Percentiles rank a stretch among this genome's conserved stretches.
phyloP scores from a whole-genome alignment of 2,797 vertebrate genomes.

The Philypnodon macrostomus region DNA sequence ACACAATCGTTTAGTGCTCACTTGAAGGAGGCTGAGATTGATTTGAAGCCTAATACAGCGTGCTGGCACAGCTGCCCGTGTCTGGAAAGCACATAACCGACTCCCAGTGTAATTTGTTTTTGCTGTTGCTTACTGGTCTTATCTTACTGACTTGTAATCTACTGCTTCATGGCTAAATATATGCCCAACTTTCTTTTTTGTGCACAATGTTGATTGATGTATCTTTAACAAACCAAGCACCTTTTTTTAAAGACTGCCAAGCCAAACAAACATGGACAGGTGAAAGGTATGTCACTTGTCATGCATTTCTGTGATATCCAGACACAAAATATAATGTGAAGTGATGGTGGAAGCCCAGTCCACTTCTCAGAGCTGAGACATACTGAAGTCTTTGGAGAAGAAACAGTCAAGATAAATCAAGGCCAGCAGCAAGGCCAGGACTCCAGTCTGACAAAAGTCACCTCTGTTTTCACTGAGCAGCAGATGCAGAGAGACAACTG shows the following conservation, averaged over 20 bases:
- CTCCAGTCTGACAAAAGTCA: conserved; percentile 25
- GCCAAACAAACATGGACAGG: conserved; percentile 30
- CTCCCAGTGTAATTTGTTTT: conserved; percentile 17
- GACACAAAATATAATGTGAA: conserved; percentile 44
- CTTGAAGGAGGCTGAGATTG: conserved; percentile 46
- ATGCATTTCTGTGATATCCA: conserved; percentile 36
- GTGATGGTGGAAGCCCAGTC: conserved; percentile 44
- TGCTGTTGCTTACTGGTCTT: conserved; percentile 17
- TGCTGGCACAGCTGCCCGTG: conserved; percentile 29
- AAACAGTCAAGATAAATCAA: conserved; percentile 38
- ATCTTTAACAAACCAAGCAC: no score
- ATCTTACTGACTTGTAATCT: conserved; percentile 32
- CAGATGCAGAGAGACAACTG: conserved; percentile 4
- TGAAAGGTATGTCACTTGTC: conserved; percentile 39
- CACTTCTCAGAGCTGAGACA: conserved; percentile 37
- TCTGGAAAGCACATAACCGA: conserved; percentile 33
- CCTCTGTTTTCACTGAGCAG: conserved; percentile 13
- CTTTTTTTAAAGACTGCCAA: no score
- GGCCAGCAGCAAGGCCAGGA: conserved; percentile 17
- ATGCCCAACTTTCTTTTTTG: no score
- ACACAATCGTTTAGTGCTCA: conserved; percentile 47
- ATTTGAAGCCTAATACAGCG: conserved; percentile 39
- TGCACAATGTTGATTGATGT: no score
- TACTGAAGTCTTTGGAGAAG: conserved; percentile 34
- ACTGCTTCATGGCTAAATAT: no score